Conservation (phyloP, 2,113 vertebrate genomes). For the Mesitornis unicolor region DNA sequence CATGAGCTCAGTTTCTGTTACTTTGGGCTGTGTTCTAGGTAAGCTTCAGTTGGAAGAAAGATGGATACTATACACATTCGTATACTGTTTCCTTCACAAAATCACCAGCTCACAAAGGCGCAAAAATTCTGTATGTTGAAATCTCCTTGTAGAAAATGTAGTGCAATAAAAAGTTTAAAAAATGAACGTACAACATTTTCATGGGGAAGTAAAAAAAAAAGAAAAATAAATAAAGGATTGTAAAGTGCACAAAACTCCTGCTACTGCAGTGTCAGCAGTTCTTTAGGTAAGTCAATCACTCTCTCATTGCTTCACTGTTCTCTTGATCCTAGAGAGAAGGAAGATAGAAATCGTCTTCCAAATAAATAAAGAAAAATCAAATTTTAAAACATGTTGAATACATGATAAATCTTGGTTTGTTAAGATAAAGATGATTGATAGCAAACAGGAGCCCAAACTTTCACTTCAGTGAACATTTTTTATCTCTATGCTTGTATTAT, state of each 20-base stretch:
- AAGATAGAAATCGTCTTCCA: neutral
- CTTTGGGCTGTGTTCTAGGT: no score
- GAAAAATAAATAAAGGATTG: neutral
- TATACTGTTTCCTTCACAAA: no score
- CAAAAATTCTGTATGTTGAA: neutral
- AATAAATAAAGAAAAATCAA: neutral
- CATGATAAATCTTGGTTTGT: neutral
- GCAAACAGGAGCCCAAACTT: neutral
- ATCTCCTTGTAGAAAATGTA: neutral
- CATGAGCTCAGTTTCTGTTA: no score
- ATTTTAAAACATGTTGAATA: neutral
- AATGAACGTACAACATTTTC: neutral
- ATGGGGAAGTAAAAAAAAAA: neutral
- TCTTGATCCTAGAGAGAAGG: neutral
- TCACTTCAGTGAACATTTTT: neutral
- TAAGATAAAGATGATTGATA: neutral
- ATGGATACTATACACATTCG: no score
- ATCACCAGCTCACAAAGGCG: no score
- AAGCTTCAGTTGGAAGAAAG: no score
- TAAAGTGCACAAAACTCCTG: neutral
- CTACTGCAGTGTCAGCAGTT: neutral
- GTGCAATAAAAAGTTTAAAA: neutral
- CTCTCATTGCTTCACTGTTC: neutral
- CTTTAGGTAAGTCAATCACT: neutral
- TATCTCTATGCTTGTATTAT: neutral